Percentiles rank a stretch among this genome's conserved stretches.
These are phyloP conservation scores for Speoplatyrhinus poulsoni DNA, from an alignment of 2,113 vertebrate genomes.

Conservation along the genomic window DNA sequence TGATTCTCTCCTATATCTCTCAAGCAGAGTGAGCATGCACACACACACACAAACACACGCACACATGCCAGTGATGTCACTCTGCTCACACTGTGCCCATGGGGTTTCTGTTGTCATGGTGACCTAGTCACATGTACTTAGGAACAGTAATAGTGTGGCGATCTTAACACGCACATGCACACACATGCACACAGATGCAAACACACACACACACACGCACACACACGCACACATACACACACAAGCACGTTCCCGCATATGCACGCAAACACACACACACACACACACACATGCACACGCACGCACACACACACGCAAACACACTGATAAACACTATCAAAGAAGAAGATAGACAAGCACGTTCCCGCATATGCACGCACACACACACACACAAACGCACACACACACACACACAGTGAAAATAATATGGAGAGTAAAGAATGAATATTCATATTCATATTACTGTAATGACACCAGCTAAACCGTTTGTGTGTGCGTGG, in stretches of 20 bases:
- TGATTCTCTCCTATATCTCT: too few species aligned
- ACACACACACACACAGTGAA: constrained; percentile 3
- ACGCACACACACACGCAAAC: neutral
- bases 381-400: neutral
- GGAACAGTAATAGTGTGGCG: constrained; percentile 41
- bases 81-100: constrained; percentile 52
- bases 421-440: constrained; percentile 17
- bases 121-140: constrained; percentile 58
- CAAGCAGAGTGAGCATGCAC: too few species aligned
- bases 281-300: too few species aligned
- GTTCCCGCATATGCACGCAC: neutral
- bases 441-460: constrained; percentile 32
- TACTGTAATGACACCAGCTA: constrained; percentile 10
- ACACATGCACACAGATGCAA: neutral
- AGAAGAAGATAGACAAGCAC: constrained; percentile 10
- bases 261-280: too few species aligned
- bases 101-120: constrained; percentile 71
- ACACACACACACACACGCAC: neutral
- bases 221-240: constrained; percentile 6
- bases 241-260: neutral
- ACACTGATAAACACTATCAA: neutral
- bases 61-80: constrained; percentile 45
- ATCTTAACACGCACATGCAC: constrained; percentile 21
- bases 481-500: constrained; percentile 17
- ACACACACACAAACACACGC: neutral